These are phyloP conservation scores for Ectobius pallidus DNA, from an alignment of 2,888 invertebrate genomes.

Conservation along the genomic window DNA sequence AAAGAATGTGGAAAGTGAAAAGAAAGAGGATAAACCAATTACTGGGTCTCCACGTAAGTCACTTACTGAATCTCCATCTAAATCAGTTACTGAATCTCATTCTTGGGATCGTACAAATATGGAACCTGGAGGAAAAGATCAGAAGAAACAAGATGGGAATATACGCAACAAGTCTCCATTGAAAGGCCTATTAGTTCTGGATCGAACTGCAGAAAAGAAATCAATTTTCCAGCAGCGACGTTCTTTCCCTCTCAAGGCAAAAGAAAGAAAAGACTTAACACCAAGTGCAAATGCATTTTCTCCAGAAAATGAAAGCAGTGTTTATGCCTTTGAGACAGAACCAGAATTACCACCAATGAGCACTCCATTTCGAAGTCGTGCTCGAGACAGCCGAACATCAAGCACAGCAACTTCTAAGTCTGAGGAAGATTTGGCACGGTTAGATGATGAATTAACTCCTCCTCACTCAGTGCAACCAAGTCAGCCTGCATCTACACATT, in stretches of 20 bases:
- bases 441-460: slow-evolving; percentile 48
- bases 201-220: slow-evolving; percentile 47
- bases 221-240: slow-evolving; percentile 57
- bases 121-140: too few species aligned
- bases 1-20: too few species aligned
- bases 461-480: slow-evolving; percentile 7
- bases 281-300: slow-evolving; percentile 67
- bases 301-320: slow-evolving; percentile 71
- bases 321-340: slow-evolving; percentile 74
- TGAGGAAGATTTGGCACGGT: slow-evolving; percentile 55
- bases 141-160: neutral
- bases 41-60: too few species aligned
- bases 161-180: neutral
- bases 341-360: slow-evolving; percentile 62
- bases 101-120: too few species aligned
- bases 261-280: slow-evolving; percentile 55
- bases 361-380: slow-evolving; percentile 63
- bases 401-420: slow-evolving; percentile 56
- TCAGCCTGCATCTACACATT: neutral
- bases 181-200: neutral
- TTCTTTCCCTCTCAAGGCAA: slow-evolving; percentile 63
- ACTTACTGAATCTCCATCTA: too few species aligned
- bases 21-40: too few species aligned
- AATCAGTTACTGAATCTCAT: too few species aligned
- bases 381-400: slow-evolving; percentile 49